phyloP scores from a whole-genome alignment of 2,888 invertebrate genomes.

The Periphyllus acericola region DNA sequence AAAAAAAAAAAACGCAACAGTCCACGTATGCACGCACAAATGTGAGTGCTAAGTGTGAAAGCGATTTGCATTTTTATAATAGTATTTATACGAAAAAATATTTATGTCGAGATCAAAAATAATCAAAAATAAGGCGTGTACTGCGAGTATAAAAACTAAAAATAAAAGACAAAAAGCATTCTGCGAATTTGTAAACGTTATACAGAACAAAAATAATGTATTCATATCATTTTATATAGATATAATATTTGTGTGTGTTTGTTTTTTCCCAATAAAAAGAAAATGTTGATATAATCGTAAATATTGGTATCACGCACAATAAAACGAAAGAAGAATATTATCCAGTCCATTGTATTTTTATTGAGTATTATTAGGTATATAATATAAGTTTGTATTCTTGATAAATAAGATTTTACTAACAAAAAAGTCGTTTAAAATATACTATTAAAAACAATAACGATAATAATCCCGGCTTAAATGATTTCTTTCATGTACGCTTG shows the following conservation, averaged over 20 bases:
- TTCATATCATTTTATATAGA: constrained; percentile 9
- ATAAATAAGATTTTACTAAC: neutral
- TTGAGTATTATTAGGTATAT: neutral
- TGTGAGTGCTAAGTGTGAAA: neutral
- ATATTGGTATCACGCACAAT: constrained; percentile 5
- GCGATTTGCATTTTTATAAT: constrained; percentile 29
- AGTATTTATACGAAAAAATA: neutral
- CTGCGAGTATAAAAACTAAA: neutral
- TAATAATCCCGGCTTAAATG: neutral
- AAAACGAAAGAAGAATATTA: constrained; percentile 5
- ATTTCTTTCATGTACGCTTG: neutral
- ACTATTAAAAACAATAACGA: constrained; percentile 14
- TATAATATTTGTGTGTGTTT: neutral
- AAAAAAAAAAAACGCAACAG: neutral
- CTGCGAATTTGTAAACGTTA: neutral
- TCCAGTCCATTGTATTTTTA: neutral
- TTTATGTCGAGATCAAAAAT: neutral
- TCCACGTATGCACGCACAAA: neutral
- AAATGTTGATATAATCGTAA: constrained; percentile 14
- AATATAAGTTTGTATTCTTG: neutral
- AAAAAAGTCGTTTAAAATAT: constrained; percentile 13
- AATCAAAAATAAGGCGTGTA: constrained; percentile 1
- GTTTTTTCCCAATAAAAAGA: neutral
- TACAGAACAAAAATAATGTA: neutral
- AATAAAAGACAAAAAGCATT: constrained; percentile 5